These are phyloP conservation scores for Megaceryle maxima DNA, from an alignment of 2,113 vertebrate genomes.

Conservation along the genomic window DNA sequence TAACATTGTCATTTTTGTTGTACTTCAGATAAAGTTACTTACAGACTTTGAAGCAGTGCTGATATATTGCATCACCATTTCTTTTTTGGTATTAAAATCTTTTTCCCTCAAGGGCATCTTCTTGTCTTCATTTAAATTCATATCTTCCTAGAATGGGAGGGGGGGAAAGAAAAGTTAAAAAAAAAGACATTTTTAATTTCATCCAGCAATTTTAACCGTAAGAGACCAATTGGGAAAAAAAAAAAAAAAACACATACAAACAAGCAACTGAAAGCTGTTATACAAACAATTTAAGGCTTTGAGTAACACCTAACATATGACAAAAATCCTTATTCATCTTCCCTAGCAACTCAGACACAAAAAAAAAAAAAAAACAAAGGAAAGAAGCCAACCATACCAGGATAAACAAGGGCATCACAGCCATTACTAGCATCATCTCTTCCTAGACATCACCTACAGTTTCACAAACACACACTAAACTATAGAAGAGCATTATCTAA, in stretches of 20 bases:
- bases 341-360: neutral
- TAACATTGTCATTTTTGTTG: neutral
- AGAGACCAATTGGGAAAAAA: neutral
- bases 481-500: neutral
- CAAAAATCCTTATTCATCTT: neutral
- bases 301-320: no score
- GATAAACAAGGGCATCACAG: neutral
- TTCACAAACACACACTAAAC: neutral
- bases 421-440: neutral
- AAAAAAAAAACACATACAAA: neutral
- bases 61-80: constrained; percentile 97
- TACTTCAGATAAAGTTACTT: constrained; percentile 74
- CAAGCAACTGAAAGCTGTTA: neutral
- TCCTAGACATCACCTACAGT: neutral
- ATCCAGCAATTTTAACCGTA: neutral
- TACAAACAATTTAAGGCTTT: neutral
- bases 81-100: constrained; percentile 90
- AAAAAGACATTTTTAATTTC: neutral
- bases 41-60: constrained; percentile 91
- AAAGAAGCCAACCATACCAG: neutral
- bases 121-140: constrained; percentile 98
- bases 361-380: neutral
- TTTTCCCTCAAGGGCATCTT: constrained; percentile 94
- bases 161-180: neutral
- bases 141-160: constrained; percentile 88